Percentiles rank a stretch among this genome's conserved stretches.
phyloP scores from a whole-genome alignment of 2,888 invertebrate species.

The Aspidiotus destructor region DNA sequence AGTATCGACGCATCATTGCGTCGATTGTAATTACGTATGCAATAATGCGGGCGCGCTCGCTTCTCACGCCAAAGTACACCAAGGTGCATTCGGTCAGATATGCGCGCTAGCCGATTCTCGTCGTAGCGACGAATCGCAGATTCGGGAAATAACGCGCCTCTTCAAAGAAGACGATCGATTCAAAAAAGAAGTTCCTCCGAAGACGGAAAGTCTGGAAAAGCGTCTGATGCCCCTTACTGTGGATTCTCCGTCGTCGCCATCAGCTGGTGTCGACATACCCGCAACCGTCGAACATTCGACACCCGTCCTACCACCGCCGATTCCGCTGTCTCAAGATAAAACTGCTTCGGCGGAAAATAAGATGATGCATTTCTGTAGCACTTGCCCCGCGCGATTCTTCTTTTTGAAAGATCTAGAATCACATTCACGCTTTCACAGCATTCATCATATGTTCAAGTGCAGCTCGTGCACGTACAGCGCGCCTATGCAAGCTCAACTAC shows the following conservation, averaged over 20 bases:
- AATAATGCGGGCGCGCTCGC: conserved; percentile 60
- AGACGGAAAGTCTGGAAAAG: neutral
- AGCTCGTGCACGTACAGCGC: conserved; percentile 68
- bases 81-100: conserved; percentile 51
- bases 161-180: conserved; percentile 27
- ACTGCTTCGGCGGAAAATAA: conserved; percentile 36
- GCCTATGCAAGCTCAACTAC: conserved; percentile 57
- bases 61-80: conserved; percentile 65
- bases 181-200: neutral
- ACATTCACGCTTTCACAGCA: conserved; percentile 61
- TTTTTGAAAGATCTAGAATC: conserved; percentile 61
- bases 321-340: neutral
- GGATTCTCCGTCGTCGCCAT: neutral
- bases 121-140: conserved; percentile 25
- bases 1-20: conserved; percentile 48
- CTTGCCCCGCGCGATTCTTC: conserved; percentile 75
- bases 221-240: neutral
- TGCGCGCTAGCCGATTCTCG: conserved; percentile 24
- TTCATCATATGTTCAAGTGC: conserved; percentile 57
- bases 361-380: conserved; percentile 61
- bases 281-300: neutral
- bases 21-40: conserved; percentile 69
- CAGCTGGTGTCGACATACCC: neutral
- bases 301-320: neutral
- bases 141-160: conserved; percentile 18